Evolutionary conservation across 2,797 vertebrate species (phyloP), one percentile per base, ranked within the genome.

Genomic region (Strix occidentalis): DNA sequence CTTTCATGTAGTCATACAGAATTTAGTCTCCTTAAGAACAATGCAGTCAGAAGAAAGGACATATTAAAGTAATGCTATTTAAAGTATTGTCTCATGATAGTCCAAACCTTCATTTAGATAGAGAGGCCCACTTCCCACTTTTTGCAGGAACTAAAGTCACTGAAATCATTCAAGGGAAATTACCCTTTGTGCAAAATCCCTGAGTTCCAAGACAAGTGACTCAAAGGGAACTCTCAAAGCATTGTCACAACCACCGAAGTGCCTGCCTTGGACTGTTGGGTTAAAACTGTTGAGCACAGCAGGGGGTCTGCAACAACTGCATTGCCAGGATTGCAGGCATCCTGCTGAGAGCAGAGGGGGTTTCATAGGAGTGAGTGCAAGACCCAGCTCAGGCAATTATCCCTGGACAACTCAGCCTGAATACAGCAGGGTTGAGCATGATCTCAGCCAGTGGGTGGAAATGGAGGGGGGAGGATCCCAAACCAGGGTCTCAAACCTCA

Each of bases 151-250:
- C 81, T 77, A 21, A 79, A 87, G 75, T 87, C 64, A 81, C 72
- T 79, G 51, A 87, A 94, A 72, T 76, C 57, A 92, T 90, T 92
- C 50, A 43, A 23, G 89, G 61, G 72, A 95, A 95, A 93, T 96
- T 66, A 83, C 41, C 74, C 74, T 66, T 79, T 60, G 45, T 58
- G 69, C 45, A 92, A 95, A 89, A 64, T 57, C 74, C 45, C 71
- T 23, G 69, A 71, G 54, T 70, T 88, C 64, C 60, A 63, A 94
- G 31, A 50, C 0, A 5, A 84, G 60, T 18, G 43, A 60, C 71
- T 96, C 82, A 45, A 87, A 89, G 41, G 39, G 28, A 89, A 11
- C 56, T 84, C 72, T 89, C 86, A 78, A 78, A 95, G 93, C 80
- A 6, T 51, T 72, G 51, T 89, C 93, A 69, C 53, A 89, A 56